These are phyloP conservation scores for Manis pentadactyla DNA, from an alignment of 2,797 vertebrate species.

Conservation along the genomic window DNA sequence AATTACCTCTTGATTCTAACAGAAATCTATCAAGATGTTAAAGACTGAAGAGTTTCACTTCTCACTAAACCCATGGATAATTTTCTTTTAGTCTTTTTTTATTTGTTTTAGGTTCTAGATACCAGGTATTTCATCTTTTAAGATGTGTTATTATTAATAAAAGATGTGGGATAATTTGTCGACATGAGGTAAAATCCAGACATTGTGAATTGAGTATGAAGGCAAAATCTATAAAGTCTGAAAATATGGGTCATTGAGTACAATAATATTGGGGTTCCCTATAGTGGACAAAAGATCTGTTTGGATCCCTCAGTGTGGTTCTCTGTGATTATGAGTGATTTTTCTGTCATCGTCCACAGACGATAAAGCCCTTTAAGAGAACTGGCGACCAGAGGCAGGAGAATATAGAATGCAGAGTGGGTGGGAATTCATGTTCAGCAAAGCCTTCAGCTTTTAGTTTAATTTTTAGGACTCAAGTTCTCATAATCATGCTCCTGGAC, in stretches of 20 bases:
- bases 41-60: not conserved
- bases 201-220: not conserved
- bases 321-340: conserved; percentile 48
- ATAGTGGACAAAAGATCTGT: not conserved
- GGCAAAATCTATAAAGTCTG: not conserved
- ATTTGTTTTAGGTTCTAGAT: not conserved
- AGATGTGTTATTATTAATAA: conserved; percentile 26
- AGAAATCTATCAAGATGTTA: conserved; percentile 33
- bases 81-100: conserved; percentile 46
- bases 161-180: not conserved
- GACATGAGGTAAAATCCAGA: conserved; percentile 24
- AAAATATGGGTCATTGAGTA: conserved; percentile 14
- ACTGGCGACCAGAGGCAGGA: not conserved
- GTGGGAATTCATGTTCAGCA: not conserved
- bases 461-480: not conserved
- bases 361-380: not conserved
- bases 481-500: not conserved
- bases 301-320: not conserved
- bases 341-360: conserved; percentile 49
- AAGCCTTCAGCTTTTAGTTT: not conserved
- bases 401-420: not conserved
- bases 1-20: conserved; percentile 6
- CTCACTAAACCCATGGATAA: not conserved
- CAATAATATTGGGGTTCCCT: conserved; percentile 1
- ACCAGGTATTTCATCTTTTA: not conserved